Evolutionary conservation across 2,888 invertebrate species (phyloP).

Genomic region (Morpho deidamia): DNA sequence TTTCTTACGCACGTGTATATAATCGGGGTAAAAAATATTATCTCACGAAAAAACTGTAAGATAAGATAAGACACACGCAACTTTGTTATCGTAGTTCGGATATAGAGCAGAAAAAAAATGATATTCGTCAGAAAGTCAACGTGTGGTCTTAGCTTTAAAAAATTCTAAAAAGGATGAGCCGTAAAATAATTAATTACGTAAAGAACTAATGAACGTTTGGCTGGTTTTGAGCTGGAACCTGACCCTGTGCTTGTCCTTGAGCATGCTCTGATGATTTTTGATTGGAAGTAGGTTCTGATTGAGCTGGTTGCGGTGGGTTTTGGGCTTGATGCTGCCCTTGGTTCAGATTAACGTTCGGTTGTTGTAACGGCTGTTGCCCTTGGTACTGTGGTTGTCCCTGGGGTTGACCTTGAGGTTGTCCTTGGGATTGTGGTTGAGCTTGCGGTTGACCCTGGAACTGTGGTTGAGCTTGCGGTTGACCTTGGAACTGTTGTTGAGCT

Average conservation of each 20-base stretch:
- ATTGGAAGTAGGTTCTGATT: neutral
- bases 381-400: conserved; percentile 23
- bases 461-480: conserved; percentile 27
- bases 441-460: conserved; percentile 26
- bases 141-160: no score
- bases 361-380: conserved; percentile 20
- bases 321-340: conserved; percentile 22
- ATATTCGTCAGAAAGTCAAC: no score
- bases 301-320: conserved; percentile 8
- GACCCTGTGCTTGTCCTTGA: conserved; percentile 1
- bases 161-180: no score
- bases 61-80: no score
- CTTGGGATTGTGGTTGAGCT: conserved; percentile 29
- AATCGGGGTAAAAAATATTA: no score
- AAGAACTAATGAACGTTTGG: neutral
- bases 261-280: neutral
- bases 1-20: no score
- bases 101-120: no score
- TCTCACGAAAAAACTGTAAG: no score
- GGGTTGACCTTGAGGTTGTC: conserved; percentile 31
- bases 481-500: conserved; percentile 17
- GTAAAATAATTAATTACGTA: no score
- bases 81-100: no score
- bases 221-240: neutral
- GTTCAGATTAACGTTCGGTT: conserved; percentile 17